phyloP scores from a whole-genome alignment of 2,888 invertebrate genomes.

The Trimorus sp. region DNA sequence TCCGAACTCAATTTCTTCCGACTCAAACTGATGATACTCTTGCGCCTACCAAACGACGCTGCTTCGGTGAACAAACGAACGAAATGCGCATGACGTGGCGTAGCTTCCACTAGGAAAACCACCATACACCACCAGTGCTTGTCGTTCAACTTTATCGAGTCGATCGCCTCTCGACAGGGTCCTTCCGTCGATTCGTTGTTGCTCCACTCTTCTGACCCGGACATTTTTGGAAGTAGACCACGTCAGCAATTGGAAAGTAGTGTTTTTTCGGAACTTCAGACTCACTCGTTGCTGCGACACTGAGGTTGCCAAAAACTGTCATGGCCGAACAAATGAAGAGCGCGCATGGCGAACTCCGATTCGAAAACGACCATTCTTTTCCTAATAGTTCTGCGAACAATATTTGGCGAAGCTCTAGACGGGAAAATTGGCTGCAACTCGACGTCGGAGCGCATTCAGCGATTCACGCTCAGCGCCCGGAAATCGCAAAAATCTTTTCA shows the following conservation, averaged over 20 bases:
- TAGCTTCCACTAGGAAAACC: constrained; percentile 73
- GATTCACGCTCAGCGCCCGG: neutral
- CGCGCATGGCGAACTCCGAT: too few species aligned
- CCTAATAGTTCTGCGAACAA: too few species aligned
- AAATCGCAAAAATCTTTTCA: constrained; percentile 13
- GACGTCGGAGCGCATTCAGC: neutral
- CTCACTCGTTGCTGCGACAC: too few species aligned
- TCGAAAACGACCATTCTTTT: too few species aligned
- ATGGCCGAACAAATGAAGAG: too few species aligned
- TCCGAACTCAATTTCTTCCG: constrained; percentile 66
- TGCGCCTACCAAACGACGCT: constrained; percentile 69
- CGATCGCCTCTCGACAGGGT: constrained; percentile 66
- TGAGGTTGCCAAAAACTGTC: too few species aligned
- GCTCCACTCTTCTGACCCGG: neutral
- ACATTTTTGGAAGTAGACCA: too few species aligned
- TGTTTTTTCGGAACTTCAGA: too few species aligned
- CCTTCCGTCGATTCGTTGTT: constrained; percentile 14
- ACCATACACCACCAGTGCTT: constrained; percentile 75
- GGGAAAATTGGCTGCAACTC: neutral
- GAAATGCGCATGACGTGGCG: constrained; percentile 63
- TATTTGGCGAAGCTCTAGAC: too few species aligned
- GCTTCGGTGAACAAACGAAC: constrained; percentile 70
- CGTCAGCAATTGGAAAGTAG: too few species aligned
- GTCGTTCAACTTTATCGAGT: constrained; percentile 72
- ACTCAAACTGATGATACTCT: constrained; percentile 70